Evolutionary conservation across 2,113 vertebrate species (phyloP), one percentile per base, ranked within the genome.

Genomic region (Gymnorhina tibicen): DNA sequence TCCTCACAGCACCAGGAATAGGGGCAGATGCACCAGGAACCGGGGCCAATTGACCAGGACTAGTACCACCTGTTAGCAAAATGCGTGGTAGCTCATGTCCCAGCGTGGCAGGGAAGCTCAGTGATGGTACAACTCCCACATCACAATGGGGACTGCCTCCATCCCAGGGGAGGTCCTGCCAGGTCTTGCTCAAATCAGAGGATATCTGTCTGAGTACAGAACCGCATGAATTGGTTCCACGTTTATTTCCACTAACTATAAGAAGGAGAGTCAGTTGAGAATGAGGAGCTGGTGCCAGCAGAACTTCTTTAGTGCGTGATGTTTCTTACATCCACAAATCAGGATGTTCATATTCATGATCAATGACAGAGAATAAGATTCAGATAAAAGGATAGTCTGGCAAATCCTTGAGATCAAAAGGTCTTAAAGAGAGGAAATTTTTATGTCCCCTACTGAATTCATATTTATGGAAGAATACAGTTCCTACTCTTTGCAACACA

Each of bases 141-240:
- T 37, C 26, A 46, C 47, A 4, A 2, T 0, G 0, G 52, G 18
- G n/a, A 32, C 28, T 35, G 27, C 35, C n/a, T 84, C 39, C 63
- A 35, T 16, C 26, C 27, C 52, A n/a, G 42, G 37, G 42, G 22
- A 72, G 26, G 13, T 83, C 37, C 80, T 83, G 63, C 32, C 32
- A 55, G 39, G 14, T 33, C 28, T 39, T 44, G 41, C 28, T 41
- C 22, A 75, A 16, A 52, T 56, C 41, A 68, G 44, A 86, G 53
- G 35, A 46, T 64, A 11, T 27, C 50, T 46, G 7, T 53, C 72
- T 63, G 72, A 63, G 47, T 47, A 82, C 35, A 81, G 39, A 88
- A 70, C 39, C 7, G 4, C 32, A 37, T 24, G 9, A 64, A 42
- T 27, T 64, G 22, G 22, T 44, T 76, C 49, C 37, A 6, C 27